Evolutionary conservation across 2,888 invertebrate genomes (phyloP).

Genomic region (Minunthozetes semirufus): DNA sequence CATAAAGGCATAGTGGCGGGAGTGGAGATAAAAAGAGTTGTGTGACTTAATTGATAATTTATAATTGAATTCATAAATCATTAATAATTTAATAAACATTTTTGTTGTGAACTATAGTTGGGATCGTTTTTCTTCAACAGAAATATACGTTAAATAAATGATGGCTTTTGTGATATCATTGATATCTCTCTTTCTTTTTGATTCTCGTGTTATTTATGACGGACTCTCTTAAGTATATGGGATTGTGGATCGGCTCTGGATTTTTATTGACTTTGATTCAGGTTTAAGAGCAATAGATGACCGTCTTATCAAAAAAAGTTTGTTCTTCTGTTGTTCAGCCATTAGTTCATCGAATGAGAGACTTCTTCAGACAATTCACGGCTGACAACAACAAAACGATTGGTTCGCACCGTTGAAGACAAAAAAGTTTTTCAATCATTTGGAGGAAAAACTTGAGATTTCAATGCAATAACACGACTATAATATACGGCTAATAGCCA

Average conservation of each 20-base stretch:
- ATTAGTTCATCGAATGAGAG: background rate
- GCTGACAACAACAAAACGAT: background rate
- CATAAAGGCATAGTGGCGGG: too few species aligned
- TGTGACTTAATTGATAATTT: too few species aligned
- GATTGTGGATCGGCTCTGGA: background rate
- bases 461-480: too few species aligned
- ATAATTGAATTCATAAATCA: too few species aligned
- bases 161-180: background rate
- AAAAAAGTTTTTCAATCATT: background rate
- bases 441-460: too few species aligned
- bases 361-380: background rate
- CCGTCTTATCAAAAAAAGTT: conserved; percentile 15
- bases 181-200: background rate
- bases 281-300: conserved; percentile 19
- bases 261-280: conserved; percentile 30
- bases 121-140: background rate
- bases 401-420: background rate
- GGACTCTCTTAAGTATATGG: conserved; percentile 8
- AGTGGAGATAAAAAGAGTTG: too few species aligned
- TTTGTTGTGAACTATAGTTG: too few species aligned
- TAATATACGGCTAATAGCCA: background rate
- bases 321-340: background rate
- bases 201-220: conserved; percentile 23
- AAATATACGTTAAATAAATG: conserved; percentile 21
- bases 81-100: too few species aligned